Base-by-base conservation (phyloP, 1,140 invertebrate genomes). In the Drosophila bifasciata region DNA sequence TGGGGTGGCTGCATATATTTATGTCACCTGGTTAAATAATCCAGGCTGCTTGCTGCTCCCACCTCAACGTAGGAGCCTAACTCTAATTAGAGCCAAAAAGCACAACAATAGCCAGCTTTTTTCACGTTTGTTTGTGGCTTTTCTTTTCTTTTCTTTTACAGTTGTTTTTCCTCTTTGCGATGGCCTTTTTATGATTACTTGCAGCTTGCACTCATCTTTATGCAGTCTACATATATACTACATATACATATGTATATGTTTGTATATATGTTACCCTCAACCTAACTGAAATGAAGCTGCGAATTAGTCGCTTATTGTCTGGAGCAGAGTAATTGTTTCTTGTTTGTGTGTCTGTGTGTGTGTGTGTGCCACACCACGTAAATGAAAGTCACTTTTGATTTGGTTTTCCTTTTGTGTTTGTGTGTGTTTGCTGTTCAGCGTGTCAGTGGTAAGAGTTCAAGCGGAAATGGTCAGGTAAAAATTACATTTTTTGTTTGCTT, bases 231-330 rank as follows among this genome's bases (percentile, higher is more conserved):
- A 43, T 43, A n/a, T 45, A 9, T 32, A 40, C 41, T 45, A 46
- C 32, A 51, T 9, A 56, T 13, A 55, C 16, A 63, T 23, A 50
- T n/a, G 45, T 40, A 15, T 59, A 25, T 8, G 32, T 21, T 4
- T 50, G 36, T 25, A 36, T 45, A 41, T 53, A 19, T 63, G 53
- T 60, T 51, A 28, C 16, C 41, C 21, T n/a, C n/a, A n/a, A n/a
- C 41, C 28, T 36, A 61, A 50, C 46, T 75, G 64, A 62, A 19
- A 49, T 63, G 70, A 68, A 88, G 74, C 79, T 81, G 75, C 74
- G 78, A 86, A 86, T 86, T 88, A 86, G 81, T 88, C 63, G 83
- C 81, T 86, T 88, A 86, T 86, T 86, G 81, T 86, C 55, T 78
- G 83, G 55, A 13, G 32, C n/a, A 21, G 32, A 74, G 78, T 86